Percentiles rank a stretch among this genome's conserved stretches.
phyloP scores from a whole-genome alignment of 2,113 vertebrate genomes.

The Callipepla squamata region DNA sequence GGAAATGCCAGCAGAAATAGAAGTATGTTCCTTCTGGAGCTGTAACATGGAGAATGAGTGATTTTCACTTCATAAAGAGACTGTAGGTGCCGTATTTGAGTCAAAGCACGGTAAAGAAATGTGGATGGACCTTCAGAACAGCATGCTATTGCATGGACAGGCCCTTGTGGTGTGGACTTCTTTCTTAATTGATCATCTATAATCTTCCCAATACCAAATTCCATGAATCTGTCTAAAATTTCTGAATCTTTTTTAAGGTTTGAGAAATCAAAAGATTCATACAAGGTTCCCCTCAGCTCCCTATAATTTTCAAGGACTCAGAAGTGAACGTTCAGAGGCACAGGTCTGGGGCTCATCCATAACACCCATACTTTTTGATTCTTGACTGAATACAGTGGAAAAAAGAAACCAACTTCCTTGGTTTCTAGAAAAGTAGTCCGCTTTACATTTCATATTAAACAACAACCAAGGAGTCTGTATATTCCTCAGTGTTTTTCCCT shows the following conservation, averaged over 20 bases:
- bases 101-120: not conserved
- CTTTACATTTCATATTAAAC: not conserved
- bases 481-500: not conserved
- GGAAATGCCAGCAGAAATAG: constrained; percentile 25
- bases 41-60: not conserved
- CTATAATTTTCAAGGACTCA: not conserved
- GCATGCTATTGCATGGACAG: accelerated
- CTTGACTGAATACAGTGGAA: not conserved
- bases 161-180: not conserved
- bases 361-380: not conserved
- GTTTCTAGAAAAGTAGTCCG: not conserved
- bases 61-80: not conserved
- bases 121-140: not conserved
- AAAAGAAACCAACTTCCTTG: not conserved
- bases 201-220: not conserved
- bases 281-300: not conserved
- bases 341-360: not conserved
- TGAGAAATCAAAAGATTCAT: not conserved
- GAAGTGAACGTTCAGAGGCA: not conserved
- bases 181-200: not conserved
- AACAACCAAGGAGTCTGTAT: not conserved
- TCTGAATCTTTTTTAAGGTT: not conserved
- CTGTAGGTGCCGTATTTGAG: not conserved
- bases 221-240: not conserved
- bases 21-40: not conserved